Evolutionary conservation across 1,140 invertebrate genomes (phyloP).

Genomic region (Lepeophtheirus salmonis): DNA sequence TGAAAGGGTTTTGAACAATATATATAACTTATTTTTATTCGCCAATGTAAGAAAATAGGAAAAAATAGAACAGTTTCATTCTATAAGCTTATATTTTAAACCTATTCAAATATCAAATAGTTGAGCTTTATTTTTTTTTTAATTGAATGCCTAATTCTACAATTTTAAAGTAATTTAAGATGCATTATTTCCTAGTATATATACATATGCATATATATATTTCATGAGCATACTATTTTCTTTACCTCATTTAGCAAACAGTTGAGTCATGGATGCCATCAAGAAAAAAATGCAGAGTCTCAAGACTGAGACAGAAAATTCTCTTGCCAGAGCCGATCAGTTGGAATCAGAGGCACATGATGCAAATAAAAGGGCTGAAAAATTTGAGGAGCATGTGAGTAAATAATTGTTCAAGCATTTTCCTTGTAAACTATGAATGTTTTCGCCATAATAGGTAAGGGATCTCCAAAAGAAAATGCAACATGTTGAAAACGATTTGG

Average conservation of each 20-base stretch:
- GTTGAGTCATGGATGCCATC: conserved; percentile 16
- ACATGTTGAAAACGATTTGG: conserved; percentile 25
- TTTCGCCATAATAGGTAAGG: conserved; percentile 20
- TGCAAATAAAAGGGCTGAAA: conserved; percentile 13
- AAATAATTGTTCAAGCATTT: background rate
- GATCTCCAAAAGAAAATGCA: conserved; percentile 26
- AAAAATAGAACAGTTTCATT: too few species aligned
- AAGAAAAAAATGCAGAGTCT: conserved; percentile 19
- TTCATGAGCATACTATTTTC: too few species aligned
- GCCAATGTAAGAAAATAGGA: too few species aligned
- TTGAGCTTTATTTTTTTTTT: background rate
- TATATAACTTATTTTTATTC: too few species aligned
- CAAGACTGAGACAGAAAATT: conserved; percentile 17
- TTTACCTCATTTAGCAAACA: background rate
- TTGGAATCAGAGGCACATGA: conserved; percentile 13
- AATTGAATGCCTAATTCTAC: background rate
- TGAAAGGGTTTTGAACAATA: too few species aligned
- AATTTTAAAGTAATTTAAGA: background rate
- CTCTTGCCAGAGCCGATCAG: conserved; percentile 13
- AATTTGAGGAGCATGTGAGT: conserved; percentile 13
- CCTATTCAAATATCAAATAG: background rate
- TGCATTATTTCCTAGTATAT: too few species aligned
- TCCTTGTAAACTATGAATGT: background rate
- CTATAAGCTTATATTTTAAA: too few species aligned
- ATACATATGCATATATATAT: too few species aligned